Conservation (phyloP, 2,888 invertebrate species). For the Ophioninae sp. region DNA sequence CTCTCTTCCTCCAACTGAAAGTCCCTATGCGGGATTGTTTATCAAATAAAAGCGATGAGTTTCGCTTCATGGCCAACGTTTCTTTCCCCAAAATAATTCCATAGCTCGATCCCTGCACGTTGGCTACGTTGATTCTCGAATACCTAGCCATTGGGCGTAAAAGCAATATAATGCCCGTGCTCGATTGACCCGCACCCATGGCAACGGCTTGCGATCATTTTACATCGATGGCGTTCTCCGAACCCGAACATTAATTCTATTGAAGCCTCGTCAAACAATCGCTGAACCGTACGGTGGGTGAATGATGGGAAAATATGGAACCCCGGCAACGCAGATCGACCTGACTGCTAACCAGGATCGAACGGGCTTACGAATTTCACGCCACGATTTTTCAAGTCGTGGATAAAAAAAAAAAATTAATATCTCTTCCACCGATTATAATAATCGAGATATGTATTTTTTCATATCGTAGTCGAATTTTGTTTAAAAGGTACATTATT, state of each 20-base stretch:
- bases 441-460: background rate
- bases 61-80: constrained; percentile 50
- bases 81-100: constrained; percentile 67
- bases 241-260: constrained; percentile 43
- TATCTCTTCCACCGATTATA: background rate
- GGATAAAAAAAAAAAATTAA: too few species aligned
- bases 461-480: background rate
- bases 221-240: constrained; percentile 46
- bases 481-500: background rate
- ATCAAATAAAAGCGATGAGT: constrained; percentile 67
- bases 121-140: constrained; percentile 49
- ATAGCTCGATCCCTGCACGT: constrained; percentile 64
- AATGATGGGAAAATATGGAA: constrained; percentile 1
- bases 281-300: constrained; percentile 8
- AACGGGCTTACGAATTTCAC: background rate
- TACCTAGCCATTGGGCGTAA: constrained; percentile 27
- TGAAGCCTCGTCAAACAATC: constrained; percentile 26
- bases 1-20: constrained; percentile 58
- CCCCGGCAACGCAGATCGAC: background rate
- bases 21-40: constrained; percentile 65
- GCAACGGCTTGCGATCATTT: constrained; percentile 51
- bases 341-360: background rate
- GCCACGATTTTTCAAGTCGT: background rate
- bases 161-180: constrained; percentile 38
- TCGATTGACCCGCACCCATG: constrained; percentile 38